Percentiles rank a stretch among this genome's conserved stretches.
These are phyloP conservation scores for Ophioderma brevispina DNA, from an alignment of 35 echinoderm and acorn worm genomes.

Conservation along the genomic window DNA sequence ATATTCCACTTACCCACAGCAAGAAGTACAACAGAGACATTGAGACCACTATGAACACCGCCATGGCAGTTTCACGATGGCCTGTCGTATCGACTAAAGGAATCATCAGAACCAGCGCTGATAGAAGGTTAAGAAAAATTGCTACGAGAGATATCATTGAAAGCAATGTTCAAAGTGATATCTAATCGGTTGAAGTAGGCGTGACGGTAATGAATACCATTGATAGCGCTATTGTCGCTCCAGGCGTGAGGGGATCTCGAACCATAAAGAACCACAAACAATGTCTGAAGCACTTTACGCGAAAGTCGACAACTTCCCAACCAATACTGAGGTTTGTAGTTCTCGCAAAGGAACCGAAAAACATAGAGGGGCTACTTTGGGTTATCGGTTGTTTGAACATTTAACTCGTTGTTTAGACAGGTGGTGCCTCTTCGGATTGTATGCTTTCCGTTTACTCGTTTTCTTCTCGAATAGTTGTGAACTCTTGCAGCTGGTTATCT, in stretches of 20 bases:
- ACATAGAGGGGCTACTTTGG: background rate
- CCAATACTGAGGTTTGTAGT: constrained; percentile 60
- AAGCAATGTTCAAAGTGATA: constrained; percentile 34
- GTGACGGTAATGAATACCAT: constrained; percentile 36
- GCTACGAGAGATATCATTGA: constrained; percentile 36
- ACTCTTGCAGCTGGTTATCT: background rate
- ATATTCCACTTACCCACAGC: constrained; percentile 28
- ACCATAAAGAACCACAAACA: constrained; percentile 22
- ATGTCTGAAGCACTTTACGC: constrained; percentile 51
- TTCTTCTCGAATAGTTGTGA: background rate
- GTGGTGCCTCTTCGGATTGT: background rate
- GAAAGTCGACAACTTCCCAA: constrained; percentile 49
- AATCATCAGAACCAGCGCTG: background rate
- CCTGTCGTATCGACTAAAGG: background rate
- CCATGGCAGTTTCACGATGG: background rate
- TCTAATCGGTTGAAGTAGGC: constrained; percentile 46
- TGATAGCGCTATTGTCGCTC: constrained; percentile 31
- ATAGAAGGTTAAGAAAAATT: constrained; percentile 25
- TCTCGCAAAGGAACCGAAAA: constrained; percentile 49
- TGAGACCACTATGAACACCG: constrained; percentile 10
- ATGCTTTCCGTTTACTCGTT: background rate
- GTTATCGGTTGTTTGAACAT: background rate
- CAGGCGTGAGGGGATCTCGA: background rate
- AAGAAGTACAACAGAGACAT: constrained; percentile 7
- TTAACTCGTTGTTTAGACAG: too few relatives aligned